Percentiles rank a stretch among this genome's conserved stretches.
phyloP scores from a whole-genome alignment of 2,888 invertebrate genomes.

The Drosophila aldrichi region DNA sequence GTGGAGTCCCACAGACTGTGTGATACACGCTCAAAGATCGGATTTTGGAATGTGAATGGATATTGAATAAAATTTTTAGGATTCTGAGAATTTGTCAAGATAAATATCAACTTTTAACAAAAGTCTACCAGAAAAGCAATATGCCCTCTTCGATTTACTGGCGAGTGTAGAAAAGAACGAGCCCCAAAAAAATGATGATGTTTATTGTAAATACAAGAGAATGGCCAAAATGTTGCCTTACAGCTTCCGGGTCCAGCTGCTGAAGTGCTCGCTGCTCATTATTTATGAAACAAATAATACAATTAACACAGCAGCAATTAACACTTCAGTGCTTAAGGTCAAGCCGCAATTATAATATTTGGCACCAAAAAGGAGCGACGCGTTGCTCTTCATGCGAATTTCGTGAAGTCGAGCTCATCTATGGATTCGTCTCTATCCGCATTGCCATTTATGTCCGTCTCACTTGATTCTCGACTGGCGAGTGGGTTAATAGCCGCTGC shows the following conservation, averaged over 20 bases:
- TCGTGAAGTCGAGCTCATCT: slow-evolving; percentile 35
- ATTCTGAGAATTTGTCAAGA: too few species aligned
- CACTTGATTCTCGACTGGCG: slow-evolving; percentile 33
- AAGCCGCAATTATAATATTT: slow-evolving; percentile 33
- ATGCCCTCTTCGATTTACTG: background rate
- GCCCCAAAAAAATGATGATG: background rate
- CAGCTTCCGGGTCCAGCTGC: slow-evolving; percentile 48
- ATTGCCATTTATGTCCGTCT: slow-evolving; percentile 49
- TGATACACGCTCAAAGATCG: background rate
- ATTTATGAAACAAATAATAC: slow-evolving; percentile 6
- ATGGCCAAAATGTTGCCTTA: slow-evolving; percentile 25
- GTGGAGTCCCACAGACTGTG: background rate
- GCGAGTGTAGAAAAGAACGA: background rate
- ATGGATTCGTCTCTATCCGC: slow-evolving; percentile 41
- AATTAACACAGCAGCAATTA: slow-evolving; percentile 2
- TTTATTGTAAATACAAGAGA: slow-evolving; percentile 34
- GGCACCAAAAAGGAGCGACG: slow-evolving; percentile 65
- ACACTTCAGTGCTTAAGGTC: slow-evolving; percentile 29
- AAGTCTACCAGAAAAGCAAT: background rate
- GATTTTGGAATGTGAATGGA: background rate
- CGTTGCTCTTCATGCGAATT: slow-evolving; percentile 50
- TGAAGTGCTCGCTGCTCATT: slow-evolving; percentile 16
- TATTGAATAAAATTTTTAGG: background rate
- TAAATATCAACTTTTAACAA: too few species aligned
- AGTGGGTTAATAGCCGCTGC: slow-evolving; percentile 71